phyloP scores from a whole-genome alignment of 2,797 vertebrate genomes.

The Paratrypauchen microcephalus region DNA sequence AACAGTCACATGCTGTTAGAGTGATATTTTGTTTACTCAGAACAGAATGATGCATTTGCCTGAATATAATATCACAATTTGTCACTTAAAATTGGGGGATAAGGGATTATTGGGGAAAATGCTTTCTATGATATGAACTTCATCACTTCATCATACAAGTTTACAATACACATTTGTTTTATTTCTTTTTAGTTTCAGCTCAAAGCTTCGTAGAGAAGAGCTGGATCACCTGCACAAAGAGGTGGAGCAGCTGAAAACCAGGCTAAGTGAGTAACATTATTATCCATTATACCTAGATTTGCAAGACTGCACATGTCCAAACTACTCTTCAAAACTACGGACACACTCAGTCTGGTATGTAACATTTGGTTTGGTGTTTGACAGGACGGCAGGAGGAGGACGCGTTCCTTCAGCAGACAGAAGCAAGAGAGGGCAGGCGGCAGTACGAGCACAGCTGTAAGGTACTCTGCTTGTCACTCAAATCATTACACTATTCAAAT shows the following conservation, averaged over 20 bases:
- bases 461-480: slow-evolving; percentile 49
- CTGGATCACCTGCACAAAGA: slow-evolving; percentile 77
- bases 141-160: background rate
- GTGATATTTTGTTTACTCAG: too few relatives aligned
- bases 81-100: background rate
- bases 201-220: slow-evolving; percentile 78
- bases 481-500: slow-evolving; percentile 20
- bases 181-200: slow-evolving; percentile 66
- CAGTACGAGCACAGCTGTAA: slow-evolving; percentile 74
- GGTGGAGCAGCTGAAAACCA: slow-evolving; percentile 78
- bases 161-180: background rate
- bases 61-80: background rate
- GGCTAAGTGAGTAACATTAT: slow-evolving; percentile 72
- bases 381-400: slow-evolving; percentile 79
- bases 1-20: background rate
- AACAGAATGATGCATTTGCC: background rate
- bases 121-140: background rate
- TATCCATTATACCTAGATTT: slow-evolving; percentile 13
- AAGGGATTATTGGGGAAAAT: background rate
- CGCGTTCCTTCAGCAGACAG: slow-evolving; percentile 72
- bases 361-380: slow-evolving; percentile 14
- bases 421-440: slow-evolving; percentile 75
- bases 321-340: slow-evolving; percentile 16
- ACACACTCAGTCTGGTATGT: slow-evolving; percentile 36
- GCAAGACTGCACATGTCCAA: slow-evolving; percentile 35